phyloP scores from a whole-genome alignment of 2,113 vertebrate species.

The Boleophthalmus pectinirostris region DNA sequence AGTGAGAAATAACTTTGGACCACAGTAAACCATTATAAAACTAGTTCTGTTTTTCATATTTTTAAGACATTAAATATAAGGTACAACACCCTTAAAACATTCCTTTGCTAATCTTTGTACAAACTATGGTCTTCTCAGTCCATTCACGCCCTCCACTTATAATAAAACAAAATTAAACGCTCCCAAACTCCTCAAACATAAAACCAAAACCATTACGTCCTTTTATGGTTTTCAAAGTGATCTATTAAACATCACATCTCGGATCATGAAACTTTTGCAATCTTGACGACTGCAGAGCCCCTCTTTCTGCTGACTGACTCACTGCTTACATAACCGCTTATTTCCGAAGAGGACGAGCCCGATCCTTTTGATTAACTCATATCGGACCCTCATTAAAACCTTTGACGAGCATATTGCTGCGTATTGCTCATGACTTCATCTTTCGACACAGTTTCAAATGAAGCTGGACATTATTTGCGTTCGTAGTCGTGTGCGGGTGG shows the following conservation, averaged over 20 bases:
- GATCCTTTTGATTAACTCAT: conserved; percentile 3
- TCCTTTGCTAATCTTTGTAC: not conserved
- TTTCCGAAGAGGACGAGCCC: not conserved
- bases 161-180: not conserved
- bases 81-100: too few species aligned
- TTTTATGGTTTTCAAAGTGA: conserved; percentile 16
- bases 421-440: not conserved
- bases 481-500: not conserved
- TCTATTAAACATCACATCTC: conserved; percentile 31
- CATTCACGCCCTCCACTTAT: not conserved
- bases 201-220: conserved; percentile 12
- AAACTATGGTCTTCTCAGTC: not conserved
- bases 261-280: conserved; percentile 20
- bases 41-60: too few species aligned
- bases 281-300: conserved; percentile 10
- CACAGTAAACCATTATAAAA: too few species aligned
- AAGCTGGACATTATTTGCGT: not conserved
- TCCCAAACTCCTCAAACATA: not conserved
- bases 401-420: not conserved
- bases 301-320: not conserved
- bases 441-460: not conserved
- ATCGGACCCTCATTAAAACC: not conserved
- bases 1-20: too few species aligned
- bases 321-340: not conserved
- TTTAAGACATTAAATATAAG: too few species aligned